phyloP scores from a whole-genome alignment of 1,140 invertebrate genomes.

The Polyergus mexicanus region DNA sequence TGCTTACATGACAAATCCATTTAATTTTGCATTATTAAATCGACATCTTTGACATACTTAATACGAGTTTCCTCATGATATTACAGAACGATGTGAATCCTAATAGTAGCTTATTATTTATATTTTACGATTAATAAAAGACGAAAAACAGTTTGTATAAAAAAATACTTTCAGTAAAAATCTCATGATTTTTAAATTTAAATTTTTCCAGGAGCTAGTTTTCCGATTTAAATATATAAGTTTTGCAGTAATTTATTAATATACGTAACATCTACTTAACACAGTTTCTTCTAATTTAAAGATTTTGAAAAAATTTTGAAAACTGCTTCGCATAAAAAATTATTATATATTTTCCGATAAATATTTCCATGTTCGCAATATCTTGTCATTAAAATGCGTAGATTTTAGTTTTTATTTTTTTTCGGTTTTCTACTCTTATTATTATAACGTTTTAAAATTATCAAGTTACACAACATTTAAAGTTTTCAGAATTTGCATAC shows the following conservation, averaged over 20 bases:
- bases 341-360: not conserved
- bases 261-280: not conserved
- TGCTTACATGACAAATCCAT: constrained; percentile 36
- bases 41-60: not conserved
- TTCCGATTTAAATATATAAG: not conserved
- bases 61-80: not conserved
- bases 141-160: not conserved
- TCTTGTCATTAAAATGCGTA: not conserved
- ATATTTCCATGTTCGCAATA: not conserved
- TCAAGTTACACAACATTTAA: not conserved
- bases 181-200: not conserved
- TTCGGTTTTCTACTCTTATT: not conserved
- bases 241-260: constrained; percentile 7
- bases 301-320: not conserved
- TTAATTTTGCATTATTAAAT: constrained; percentile 29
- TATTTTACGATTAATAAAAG: not conserved
- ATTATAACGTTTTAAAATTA: not conserved
- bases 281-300: not conserved
- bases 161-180: not conserved
- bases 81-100: not conserved
- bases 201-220: not conserved
- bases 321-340: not conserved
- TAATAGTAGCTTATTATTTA: not conserved
- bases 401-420: not conserved
- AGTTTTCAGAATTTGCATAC: constrained; percentile 19